phyloP scores from a whole-genome alignment of 2,113 vertebrate species.

The Chaetodon auriga region DNA sequence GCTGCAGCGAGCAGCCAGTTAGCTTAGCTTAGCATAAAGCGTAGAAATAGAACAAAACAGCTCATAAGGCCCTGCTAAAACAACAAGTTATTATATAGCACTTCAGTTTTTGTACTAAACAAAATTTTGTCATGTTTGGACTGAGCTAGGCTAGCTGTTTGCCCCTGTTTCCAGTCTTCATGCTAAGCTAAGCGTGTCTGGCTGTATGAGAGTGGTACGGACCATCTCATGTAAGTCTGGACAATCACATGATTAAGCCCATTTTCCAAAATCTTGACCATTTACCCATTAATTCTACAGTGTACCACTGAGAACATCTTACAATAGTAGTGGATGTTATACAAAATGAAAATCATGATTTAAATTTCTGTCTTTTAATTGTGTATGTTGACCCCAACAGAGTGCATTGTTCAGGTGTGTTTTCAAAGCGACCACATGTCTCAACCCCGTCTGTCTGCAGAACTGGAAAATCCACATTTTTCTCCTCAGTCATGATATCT shows the following conservation, averaged over 20 bases:
- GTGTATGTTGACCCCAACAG: background rate
- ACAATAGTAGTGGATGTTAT: background rate
- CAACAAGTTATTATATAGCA: background rate
- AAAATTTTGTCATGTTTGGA: background rate
- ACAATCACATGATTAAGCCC: background rate
- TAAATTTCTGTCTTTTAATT: background rate
- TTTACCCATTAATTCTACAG: background rate
- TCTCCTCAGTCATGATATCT: constrained; percentile 58
- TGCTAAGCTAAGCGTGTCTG: background rate
- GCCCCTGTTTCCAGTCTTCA: background rate
- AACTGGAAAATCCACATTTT: constrained; percentile 76
- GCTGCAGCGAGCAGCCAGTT: background rate
- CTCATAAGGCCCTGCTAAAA: background rate
- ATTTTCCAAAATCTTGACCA: background rate
- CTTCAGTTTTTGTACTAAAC: too few relatives aligned
- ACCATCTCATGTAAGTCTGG: background rate
- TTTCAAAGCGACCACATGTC: constrained; percentile 43
- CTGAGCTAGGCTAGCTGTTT: background rate
- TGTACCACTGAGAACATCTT: background rate
- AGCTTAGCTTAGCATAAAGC: background rate
- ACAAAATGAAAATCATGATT: background rate
- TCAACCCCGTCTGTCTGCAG: background rate
- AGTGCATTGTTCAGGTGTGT: constrained; percentile 21
- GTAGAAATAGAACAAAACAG: background rate
- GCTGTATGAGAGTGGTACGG: background rate